Evolutionary conservation across 2,797 vertebrate genomes (phyloP).

Genomic region (Leuciscus waleckii): DNA sequence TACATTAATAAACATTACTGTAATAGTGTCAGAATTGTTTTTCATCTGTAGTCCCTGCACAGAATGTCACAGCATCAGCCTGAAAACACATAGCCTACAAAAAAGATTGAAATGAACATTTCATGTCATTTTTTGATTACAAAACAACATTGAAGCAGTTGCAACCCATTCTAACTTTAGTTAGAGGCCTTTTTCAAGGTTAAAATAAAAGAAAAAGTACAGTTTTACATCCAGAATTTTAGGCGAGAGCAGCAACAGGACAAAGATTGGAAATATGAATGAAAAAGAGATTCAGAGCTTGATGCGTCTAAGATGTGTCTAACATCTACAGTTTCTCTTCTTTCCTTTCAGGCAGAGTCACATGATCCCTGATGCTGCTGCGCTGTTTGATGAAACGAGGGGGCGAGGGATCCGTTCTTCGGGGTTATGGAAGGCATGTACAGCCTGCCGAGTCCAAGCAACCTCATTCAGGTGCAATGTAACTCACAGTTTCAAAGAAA

Average conservation of each 20-base stretch:
- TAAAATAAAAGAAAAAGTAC: no score
- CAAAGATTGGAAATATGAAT: neutral
- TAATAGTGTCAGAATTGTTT: neutral
- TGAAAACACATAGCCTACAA: neutral
- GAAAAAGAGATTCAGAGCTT: neutral
- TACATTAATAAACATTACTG: neutral
- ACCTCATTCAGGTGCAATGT: conserved; percentile 76
- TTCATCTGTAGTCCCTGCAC: neutral
- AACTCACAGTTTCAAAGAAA: neutral
- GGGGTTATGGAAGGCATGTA: conserved; percentile 78
- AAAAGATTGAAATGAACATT: neutral
- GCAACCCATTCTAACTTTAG: neutral
- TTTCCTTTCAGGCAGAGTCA: conserved; percentile 63
- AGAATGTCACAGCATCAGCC: neutral
- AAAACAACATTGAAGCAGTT: neutral
- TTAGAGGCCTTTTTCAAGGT: no score
- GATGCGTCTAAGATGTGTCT: neutral
- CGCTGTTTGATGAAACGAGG: conserved; percentile 76
- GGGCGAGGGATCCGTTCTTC: conserved; percentile 84
- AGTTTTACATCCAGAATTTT: no score
- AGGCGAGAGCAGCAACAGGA: neutral
- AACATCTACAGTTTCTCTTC: neutral
- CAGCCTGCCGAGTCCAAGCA: conserved; percentile 74
- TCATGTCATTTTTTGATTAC: neutral
- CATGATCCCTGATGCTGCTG: conserved; percentile 74